Conservation (phyloP, 1,140 invertebrate species). For the Eriosoma lanigerum region DNA sequence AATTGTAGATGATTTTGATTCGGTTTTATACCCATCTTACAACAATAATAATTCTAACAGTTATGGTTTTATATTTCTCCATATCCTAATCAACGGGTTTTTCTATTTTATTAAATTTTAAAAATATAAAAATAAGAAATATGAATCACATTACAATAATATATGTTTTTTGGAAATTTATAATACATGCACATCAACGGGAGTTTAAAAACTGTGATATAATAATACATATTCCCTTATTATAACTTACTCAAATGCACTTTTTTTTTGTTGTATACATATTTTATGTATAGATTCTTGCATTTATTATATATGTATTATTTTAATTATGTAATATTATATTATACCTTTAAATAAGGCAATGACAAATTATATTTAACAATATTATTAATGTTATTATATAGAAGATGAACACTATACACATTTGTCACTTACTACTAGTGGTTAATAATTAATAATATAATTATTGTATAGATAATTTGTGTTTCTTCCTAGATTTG, state of each 20-base stretch:
- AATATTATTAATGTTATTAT: neutral
- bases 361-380: neutral
- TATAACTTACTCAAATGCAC: conserved; percentile 1
- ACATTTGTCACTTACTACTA: conserved; percentile 17
- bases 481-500: conserved; percentile 32
- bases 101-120: too few species aligned
- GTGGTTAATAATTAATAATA: neutral
- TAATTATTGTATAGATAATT: neutral
- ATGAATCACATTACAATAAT: too few species aligned
- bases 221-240: neutral
- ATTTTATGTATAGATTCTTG: neutral
- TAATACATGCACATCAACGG: too few species aligned
- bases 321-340: conserved; percentile 9
- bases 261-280: conserved; percentile 7
- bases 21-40: too few species aligned
- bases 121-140: too few species aligned
- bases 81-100: too few species aligned
- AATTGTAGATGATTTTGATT: too few species aligned
- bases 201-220: conserved; percentile 28
- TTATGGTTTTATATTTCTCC: too few species aligned
- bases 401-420: neutral
- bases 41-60: too few species aligned
- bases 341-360: neutral
- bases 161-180: too few species aligned
- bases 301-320: neutral